phyloP scores from a whole-genome alignment of 2,113 vertebrate species.

The Eolophus roseicapilla region DNA sequence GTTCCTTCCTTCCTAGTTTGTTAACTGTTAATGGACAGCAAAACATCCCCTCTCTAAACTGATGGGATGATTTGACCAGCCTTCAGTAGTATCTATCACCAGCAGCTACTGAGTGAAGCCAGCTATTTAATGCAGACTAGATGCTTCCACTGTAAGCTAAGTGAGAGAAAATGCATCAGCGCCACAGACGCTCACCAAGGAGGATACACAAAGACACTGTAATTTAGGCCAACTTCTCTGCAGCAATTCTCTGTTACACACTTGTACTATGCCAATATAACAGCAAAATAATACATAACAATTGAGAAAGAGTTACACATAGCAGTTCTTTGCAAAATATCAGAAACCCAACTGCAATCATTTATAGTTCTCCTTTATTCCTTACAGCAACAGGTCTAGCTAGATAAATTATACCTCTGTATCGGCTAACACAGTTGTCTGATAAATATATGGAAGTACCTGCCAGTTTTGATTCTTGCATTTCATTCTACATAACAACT shows the following conservation, averaged over 20 bases:
- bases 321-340: background rate
- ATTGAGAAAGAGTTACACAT: background rate
- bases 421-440: background rate
- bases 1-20: background rate
- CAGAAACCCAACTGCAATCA: background rate
- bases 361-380: background rate
- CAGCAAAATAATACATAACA: background rate
- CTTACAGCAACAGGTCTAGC: background rate
- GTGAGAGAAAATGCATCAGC: background rate
- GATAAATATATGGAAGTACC: background rate
- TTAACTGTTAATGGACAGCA: background rate
- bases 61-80: background rate
- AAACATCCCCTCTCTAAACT: background rate
- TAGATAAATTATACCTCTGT: background rate
- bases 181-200: background rate
- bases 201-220: background rate
- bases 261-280: background rate
- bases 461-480: background rate
- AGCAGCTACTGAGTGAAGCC: background rate
- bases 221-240: background rate
- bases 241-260: background rate
- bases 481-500: background rate
- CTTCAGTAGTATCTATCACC: accelerated
- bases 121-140: background rate
- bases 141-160: background rate